Evolutionary conservation across 2,113 vertebrate species (phyloP).

Genomic region (Zosterops hypoxanthus): DNA sequence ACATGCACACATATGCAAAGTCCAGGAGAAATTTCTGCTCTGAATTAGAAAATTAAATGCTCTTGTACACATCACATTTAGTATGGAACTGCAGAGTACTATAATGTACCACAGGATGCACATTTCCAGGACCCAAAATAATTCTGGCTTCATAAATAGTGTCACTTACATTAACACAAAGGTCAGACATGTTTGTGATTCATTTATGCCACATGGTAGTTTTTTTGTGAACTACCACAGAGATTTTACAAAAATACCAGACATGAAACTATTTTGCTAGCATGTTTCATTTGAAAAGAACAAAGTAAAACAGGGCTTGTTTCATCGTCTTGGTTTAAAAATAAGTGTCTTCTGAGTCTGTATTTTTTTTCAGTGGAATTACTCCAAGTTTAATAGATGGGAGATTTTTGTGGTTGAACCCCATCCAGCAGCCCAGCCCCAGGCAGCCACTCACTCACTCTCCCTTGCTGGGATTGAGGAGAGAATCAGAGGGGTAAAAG

Average conservation of each 20-base stretch:
- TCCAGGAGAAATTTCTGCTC: neutral
- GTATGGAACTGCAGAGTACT: neutral
- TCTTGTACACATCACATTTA: neutral
- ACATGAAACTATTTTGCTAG: neutral
- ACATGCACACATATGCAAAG: neutral
- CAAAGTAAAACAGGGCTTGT: neutral
- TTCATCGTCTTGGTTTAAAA: neutral
- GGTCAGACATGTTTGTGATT: conserved; percentile 6
- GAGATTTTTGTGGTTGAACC: neutral
- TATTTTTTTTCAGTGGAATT: neutral
- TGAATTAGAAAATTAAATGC: neutral
- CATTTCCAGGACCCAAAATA: neutral
- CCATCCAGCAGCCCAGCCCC: neutral
- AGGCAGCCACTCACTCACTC: neutral
- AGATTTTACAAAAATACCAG: conserved; percentile 4
- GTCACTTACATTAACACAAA: conserved; percentile 3
- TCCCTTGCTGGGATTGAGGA: fast-evolving
- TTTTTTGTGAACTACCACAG: neutral
- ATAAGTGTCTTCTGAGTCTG: neutral
- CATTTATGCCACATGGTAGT: neutral
- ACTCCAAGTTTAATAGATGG: neutral
- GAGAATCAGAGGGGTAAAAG: neutral
- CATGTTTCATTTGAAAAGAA: neutral
- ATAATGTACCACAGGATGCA: neutral
- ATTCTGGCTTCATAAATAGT: neutral